phyloP scores from a whole-genome alignment of 2,888 invertebrate species.

The Dinocampus coccinellae region DNA sequence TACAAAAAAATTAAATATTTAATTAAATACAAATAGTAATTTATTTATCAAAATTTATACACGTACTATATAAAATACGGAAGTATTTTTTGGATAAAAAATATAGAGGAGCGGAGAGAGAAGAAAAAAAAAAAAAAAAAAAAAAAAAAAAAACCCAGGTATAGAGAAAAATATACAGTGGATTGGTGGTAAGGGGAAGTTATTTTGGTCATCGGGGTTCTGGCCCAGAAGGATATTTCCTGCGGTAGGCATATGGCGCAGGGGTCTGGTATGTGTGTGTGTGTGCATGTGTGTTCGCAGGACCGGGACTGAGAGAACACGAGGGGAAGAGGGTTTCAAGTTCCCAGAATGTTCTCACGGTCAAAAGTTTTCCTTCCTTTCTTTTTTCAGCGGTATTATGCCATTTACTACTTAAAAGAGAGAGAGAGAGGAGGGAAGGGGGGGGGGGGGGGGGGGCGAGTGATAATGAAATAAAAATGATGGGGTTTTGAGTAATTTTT shows the following conservation, averaged over 20 bases:
- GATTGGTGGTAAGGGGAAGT: constrained; percentile 29
- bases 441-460: too few species aligned
- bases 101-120: neutral
- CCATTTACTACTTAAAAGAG: neutral
- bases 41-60: too few species aligned
- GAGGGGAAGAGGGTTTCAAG: constrained; percentile 54
- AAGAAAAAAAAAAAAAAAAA: constrained; percentile 29
- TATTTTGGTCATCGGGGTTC: constrained; percentile 39
- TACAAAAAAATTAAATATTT: too few species aligned
- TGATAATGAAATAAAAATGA: neutral
- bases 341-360: constrained; percentile 69
- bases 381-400: constrained; percentile 33
- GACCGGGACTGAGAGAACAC: constrained; percentile 37
- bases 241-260: constrained; percentile 65
- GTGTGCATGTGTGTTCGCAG: too few species aligned
- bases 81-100: neutral
- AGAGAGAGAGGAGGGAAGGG: too few species aligned
- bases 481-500: too few species aligned
- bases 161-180: constrained; percentile 10
- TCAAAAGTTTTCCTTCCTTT: constrained; percentile 63
- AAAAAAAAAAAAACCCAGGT: constrained; percentile 21
- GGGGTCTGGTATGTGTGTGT: constrained; percentile 49
- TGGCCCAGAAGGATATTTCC: constrained; percentile 56
- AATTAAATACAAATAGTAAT: too few species aligned
- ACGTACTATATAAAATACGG: neutral